Conservation (phyloP, 2,888 invertebrate genomes). For the Volucella zonaria region DNA sequence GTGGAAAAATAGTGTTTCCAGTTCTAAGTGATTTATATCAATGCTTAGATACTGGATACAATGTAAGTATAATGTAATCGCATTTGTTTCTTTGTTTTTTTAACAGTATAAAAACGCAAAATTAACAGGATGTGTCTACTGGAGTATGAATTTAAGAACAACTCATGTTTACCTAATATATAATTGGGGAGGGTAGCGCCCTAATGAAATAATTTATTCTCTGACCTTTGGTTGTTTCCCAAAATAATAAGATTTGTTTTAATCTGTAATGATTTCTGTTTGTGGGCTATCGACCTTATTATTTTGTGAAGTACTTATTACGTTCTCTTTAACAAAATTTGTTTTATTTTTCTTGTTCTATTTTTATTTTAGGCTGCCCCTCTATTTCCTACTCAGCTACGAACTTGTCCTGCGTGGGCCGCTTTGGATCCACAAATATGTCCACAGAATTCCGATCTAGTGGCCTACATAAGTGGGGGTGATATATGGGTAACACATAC, state of each 20-base stretch:
- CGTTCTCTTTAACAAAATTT: neutral
- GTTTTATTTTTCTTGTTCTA: neutral
- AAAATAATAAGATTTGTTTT: too few relatives aligned
- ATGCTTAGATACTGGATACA: conserved; percentile 89
- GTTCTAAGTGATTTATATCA: conserved; percentile 94
- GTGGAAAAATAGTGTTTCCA: conserved; percentile 95
- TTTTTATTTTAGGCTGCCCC: conserved; percentile 82
- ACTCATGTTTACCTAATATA: too few relatives aligned
- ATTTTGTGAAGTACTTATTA: neutral
- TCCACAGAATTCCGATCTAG: conserved; percentile 85
- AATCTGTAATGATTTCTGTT: too few relatives aligned
- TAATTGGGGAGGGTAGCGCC: too few relatives aligned
- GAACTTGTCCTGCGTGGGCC: conserved; percentile 86
- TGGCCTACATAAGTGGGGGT: conserved; percentile 94
- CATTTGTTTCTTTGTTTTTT: neutral
- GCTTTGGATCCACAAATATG: conserved; percentile 90
- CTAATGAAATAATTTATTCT: too few relatives aligned
- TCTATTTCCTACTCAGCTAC: conserved; percentile 87
- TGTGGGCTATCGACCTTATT: neutral
- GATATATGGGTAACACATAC: conserved; percentile 93
- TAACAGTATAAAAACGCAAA: too few relatives aligned
- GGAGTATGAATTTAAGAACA: too few relatives aligned
- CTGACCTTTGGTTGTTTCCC: too few relatives aligned
- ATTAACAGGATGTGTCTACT: too few relatives aligned
- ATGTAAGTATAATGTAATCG: conserved; percentile 83